A percentile compares a stretch with the other conserved stretches of the same genome.
Conservation (phyloP, 2,797 vertebrate species). For the Uromys caudimaculatus region DNA sequence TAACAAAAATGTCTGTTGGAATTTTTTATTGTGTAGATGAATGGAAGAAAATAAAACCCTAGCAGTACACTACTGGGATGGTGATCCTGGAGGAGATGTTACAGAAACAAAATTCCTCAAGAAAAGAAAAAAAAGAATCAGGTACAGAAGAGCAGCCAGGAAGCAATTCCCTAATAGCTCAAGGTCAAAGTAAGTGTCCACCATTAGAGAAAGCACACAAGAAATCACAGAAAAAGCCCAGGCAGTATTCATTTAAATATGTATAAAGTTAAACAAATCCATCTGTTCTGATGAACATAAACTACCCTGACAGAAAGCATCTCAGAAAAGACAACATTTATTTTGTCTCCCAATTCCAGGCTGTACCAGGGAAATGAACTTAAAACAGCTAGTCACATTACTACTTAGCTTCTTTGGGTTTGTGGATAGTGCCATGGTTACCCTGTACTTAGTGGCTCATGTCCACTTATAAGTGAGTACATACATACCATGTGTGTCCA, state of each 20-base stretch:
- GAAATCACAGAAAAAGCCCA: not conserved
- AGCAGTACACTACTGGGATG: not conserved
- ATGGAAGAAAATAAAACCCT: not conserved
- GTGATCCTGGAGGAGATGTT: rapidly evolving
- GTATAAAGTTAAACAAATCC: not conserved
- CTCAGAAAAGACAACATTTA: not conserved
- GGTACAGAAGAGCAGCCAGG: not conserved
- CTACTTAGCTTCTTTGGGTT: not conserved
- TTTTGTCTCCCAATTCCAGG: not conserved
- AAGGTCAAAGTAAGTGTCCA: not conserved
- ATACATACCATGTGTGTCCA: not conserved
- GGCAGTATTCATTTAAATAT: not conserved
- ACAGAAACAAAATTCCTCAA: not conserved
- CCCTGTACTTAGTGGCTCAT: not conserved
- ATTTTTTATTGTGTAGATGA: not conserved
- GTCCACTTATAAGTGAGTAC: not conserved
- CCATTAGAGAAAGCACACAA: not conserved
- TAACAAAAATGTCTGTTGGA: not conserved
- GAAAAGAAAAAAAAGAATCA: not conserved
- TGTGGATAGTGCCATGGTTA: not conserved
- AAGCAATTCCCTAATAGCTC: not conserved
- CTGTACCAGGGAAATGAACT: too few species aligned
- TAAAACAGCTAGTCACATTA: not conserved
- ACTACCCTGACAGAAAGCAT: not conserved
- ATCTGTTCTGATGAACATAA: not conserved